Conservation (phyloP, 2,797 vertebrate genomes). For the Enoplosus armatus region DNA sequence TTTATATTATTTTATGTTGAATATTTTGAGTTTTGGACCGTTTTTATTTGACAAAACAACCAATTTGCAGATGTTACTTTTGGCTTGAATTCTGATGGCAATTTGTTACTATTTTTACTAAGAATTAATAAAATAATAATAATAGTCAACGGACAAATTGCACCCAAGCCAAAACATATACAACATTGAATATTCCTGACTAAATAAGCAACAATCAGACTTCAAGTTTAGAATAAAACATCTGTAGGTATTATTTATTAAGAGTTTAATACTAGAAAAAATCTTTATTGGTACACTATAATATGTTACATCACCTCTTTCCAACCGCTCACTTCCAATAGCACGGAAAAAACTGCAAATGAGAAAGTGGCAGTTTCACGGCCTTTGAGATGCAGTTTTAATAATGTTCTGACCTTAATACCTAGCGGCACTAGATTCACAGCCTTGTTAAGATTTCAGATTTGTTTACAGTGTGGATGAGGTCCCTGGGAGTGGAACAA, state of each 20-base stretch:
- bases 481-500: slow-evolving; percentile 42
- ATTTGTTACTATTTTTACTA: not conserved
- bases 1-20: not conserved
- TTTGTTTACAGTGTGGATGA: slow-evolving; percentile 28
- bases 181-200: not conserved
- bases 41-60: not conserved
- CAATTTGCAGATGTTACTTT: not conserved
- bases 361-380: too few relatives aligned
- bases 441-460: not conserved
- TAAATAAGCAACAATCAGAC: not conserved
- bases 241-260: not conserved
- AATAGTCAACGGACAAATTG: not conserved
- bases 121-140: not conserved
- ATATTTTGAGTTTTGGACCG: not conserved
- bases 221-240: not conserved
- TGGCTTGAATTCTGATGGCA: not conserved
- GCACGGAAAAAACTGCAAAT: too few relatives aligned
- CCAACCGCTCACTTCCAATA: too few relatives aligned
- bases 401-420: not conserved
- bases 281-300: not conserved
- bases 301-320: not conserved
- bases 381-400: not conserved
- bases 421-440: not conserved
- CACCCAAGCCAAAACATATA: not conserved
- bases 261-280: not conserved